phyloP scores from a whole-genome alignment of 1,140 invertebrate genomes.

The Meloidogyne chitwoodi region DNA sequence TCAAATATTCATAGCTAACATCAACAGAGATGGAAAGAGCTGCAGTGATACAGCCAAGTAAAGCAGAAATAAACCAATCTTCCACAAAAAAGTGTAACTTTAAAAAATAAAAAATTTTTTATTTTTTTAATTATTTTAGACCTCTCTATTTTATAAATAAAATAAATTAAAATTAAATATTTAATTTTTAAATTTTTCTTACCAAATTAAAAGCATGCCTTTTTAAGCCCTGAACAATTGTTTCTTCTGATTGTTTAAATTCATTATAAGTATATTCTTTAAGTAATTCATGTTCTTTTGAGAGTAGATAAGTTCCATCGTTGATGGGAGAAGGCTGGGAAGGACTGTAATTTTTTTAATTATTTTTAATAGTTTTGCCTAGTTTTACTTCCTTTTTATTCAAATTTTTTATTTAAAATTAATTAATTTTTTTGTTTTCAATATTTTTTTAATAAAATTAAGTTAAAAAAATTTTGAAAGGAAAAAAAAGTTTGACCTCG shows the following conservation, averaged over 20 bases:
- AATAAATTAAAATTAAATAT: neutral
- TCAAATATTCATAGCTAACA: constrained; percentile 53
- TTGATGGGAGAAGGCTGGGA: neutral
- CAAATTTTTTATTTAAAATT: neutral
- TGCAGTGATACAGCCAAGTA: constrained; percentile 56
- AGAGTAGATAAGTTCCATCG: neutral
- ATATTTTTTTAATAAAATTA: no score
- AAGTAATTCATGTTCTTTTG: neutral
- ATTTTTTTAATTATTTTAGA: no score
- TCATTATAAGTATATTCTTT: neutral
- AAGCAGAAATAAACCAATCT: constrained; percentile 56
- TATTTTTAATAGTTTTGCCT: neutral
- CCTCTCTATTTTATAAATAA: no score
- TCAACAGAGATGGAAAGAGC: constrained; percentile 56
- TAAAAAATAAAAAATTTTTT: no score
- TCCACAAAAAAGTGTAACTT: constrained; percentile 56
- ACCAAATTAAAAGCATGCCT: neutral
- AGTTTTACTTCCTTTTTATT: no score
- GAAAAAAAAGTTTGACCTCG: no score
- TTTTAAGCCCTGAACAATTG: neutral
- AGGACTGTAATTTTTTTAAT: neutral
- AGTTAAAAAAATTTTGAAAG: no score
- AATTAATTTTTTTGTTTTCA: neutral
- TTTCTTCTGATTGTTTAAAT: neutral
- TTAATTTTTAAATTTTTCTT: neutral